Conservation (phyloP, 2,888 invertebrate genomes). For the Pogonocherus hispidulus region DNA sequence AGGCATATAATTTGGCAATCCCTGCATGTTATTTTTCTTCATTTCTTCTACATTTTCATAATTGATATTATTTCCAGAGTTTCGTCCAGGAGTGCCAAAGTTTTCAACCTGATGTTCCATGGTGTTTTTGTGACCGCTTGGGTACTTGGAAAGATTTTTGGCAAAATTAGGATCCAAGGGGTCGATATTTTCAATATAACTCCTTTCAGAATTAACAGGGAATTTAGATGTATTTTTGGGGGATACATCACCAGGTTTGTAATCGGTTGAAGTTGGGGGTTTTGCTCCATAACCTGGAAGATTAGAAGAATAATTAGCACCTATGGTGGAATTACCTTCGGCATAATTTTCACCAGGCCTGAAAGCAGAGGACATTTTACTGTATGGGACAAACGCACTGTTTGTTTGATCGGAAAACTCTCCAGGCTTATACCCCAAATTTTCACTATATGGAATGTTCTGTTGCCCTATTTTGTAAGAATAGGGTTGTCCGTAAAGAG, state of each 20-base stretch:
- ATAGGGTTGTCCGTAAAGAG: conserved; percentile 6
- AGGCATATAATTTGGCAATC: conserved; percentile 52
- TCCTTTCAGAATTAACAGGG: neutral
- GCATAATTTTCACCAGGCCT: conserved; percentile 29
- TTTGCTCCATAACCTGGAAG: conserved; percentile 16
- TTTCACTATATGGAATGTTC: conserved; percentile 18
- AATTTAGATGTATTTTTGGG: neutral
- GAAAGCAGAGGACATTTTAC: conserved; percentile 26
- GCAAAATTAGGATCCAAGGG: conserved; percentile 16
- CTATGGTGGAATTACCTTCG: conserved; percentile 15
- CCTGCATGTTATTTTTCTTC: conserved; percentile 27
- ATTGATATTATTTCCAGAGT: conserved; percentile 4
- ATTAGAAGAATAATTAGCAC: conserved; percentile 22
- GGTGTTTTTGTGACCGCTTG: neutral
- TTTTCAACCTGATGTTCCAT: neutral
- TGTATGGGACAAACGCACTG: conserved; percentile 45
- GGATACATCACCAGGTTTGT: neutral
- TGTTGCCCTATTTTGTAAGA: neutral
- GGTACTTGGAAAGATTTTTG: conserved; percentile 7
- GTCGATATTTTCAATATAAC: neutral
- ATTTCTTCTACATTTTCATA: conserved; percentile 38
- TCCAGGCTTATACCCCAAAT: conserved; percentile 24
- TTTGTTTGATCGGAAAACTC: neutral
- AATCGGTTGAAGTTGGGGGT: neutral
- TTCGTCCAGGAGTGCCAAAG: conserved; percentile 3